phyloP scores from a whole-genome alignment of 2,113 vertebrate species.

The Geococcyx californianus region DNA sequence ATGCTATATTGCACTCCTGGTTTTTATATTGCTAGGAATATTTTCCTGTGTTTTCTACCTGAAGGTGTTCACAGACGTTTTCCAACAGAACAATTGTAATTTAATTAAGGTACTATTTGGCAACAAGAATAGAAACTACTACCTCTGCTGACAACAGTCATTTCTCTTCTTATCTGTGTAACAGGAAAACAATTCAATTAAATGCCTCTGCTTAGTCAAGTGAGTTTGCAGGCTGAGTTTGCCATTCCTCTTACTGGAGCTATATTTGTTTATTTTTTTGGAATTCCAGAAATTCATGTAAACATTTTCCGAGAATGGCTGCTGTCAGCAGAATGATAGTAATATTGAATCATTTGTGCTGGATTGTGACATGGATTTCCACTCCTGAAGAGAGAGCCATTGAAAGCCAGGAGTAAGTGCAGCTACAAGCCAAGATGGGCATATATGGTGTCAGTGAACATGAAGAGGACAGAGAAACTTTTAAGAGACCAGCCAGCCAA shows the following conservation, averaged over 20 bases:
- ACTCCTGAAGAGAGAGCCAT: neutral
- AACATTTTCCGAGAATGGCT: conserved; percentile 28
- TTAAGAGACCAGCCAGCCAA: neutral
- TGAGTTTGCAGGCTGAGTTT: conserved; percentile 2
- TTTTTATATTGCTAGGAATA: conserved; percentile 15
- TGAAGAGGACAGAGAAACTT: neutral
- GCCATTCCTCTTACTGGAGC: neutral
- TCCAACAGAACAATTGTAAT: conserved; percentile 12
- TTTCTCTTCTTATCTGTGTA: neutral
- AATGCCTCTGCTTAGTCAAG: conserved; percentile 21
- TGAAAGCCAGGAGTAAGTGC: neutral
- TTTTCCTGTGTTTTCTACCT: neutral
- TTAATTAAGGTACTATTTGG: neutral
- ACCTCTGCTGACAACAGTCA: neutral
- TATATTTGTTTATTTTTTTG: conserved; percentile 24
- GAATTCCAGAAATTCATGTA: conserved; percentile 15
- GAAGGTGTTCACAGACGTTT: neutral
- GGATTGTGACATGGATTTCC: neutral
- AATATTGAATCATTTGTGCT: neutral
- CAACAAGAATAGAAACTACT: conserved; percentile 32
- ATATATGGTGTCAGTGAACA: neutral
- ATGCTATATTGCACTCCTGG: neutral
- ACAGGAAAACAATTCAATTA: conserved; percentile 38
- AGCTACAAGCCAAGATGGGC: neutral
- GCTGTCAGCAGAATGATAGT: neutral